Conservation (phyloP, 1,140 invertebrate genomes). For the Archegozetes longisetosus region DNA sequence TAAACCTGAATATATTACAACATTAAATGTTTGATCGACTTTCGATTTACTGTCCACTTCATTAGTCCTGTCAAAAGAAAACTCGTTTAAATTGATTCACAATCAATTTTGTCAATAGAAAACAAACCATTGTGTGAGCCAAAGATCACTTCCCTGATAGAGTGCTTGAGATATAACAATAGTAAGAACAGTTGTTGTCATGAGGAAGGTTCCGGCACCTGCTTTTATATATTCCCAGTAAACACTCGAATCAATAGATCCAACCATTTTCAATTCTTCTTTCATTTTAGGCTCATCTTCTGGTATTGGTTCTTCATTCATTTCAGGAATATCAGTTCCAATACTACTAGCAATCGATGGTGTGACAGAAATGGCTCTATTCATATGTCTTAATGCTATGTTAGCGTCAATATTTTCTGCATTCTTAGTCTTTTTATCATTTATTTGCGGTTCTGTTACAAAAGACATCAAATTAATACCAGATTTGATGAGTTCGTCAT, state of each 20-base stretch:
- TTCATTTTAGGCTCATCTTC: slow-evolving; percentile 5
- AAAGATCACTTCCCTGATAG: slow-evolving; percentile 22
- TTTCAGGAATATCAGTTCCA: slow-evolving; percentile 2
- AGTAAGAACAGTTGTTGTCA: slow-evolving; percentile 12
- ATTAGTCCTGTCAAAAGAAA: not conserved
- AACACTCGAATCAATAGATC: slow-evolving; percentile 16
- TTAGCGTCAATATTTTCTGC: too few species aligned
- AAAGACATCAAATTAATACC: slow-evolving; percentile 1
- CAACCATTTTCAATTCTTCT: slow-evolving; percentile 15
- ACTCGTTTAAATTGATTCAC: not conserved
- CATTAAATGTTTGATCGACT: not conserved
- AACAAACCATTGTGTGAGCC: slow-evolving; percentile 19
- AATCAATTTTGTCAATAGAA: not conserved
- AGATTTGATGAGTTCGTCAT: not conserved
- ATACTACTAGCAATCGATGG: too few species aligned
- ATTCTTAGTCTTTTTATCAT: too few species aligned
- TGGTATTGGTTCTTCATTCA: slow-evolving; percentile 2
- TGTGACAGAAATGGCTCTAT: too few species aligned
- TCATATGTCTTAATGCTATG: too few species aligned
- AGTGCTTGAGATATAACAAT: slow-evolving; percentile 20
- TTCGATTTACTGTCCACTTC: not conserved
- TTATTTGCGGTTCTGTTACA: not conserved
- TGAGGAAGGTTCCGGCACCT: slow-evolving; percentile 2
- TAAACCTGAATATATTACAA: slow-evolving; percentile 19
- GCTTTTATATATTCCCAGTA: slow-evolving; percentile 11